Evolutionary conservation across 2,113 vertebrate species (phyloP).

Genomic region (Zosterops borbonicus): DNA sequence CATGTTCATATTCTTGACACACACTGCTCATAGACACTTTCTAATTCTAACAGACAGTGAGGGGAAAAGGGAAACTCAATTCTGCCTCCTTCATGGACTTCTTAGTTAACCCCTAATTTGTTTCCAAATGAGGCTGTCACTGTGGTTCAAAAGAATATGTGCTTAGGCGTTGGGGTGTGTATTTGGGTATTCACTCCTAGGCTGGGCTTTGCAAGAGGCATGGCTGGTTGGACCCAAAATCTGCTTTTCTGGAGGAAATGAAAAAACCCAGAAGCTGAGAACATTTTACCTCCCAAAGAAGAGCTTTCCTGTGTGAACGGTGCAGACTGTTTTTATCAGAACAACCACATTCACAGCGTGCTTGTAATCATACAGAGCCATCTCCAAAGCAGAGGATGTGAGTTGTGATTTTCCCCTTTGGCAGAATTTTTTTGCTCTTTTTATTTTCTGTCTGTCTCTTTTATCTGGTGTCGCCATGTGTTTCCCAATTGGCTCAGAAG

Average conservation of each 20-base stretch:
- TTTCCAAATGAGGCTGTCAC: slow-evolving; percentile 81
- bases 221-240: background rate
- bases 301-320: background rate
- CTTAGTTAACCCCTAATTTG: slow-evolving; percentile 82
- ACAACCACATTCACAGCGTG: background rate
- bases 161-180: slow-evolving; percentile 19
- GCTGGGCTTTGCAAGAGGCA: background rate
- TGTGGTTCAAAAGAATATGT: slow-evolving; percentile 63
- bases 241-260: background rate
- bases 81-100: slow-evolving; percentile 74
- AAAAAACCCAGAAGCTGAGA: background rate
- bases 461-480: slow-evolving; percentile 22
- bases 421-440: slow-evolving; percentile 59
- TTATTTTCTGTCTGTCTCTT: slow-evolving; percentile 34
- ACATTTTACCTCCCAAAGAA: background rate
- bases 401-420: slow-evolving; percentile 14
- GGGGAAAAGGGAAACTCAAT: slow-evolving; percentile 75
- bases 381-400: slow-evolving; percentile 19
- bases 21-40: slow-evolving; percentile 70
- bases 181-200: background rate
- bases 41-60: slow-evolving; percentile 82
- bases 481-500: background rate
- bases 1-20: slow-evolving; percentile 76
- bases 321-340: background rate
- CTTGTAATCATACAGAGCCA: background rate